Evolutionary conservation across 2,888 invertebrate genomes (phyloP).

Genomic region (Zygothrica quintamaculata): DNA sequence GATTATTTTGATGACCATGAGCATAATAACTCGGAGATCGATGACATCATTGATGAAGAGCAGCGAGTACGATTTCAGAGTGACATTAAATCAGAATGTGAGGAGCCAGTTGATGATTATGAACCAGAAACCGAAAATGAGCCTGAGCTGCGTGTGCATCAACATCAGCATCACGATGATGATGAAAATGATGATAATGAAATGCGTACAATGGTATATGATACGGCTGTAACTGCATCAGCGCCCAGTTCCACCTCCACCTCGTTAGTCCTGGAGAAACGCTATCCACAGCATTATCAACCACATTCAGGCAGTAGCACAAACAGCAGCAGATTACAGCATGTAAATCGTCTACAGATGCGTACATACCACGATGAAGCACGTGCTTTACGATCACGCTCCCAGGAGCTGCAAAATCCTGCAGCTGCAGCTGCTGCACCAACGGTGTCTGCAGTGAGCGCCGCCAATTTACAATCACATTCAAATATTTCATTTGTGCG

Average conservation of each 20-base stretch:
- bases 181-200: conserved; percentile 73
- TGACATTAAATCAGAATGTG: conserved; percentile 82
- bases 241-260: conserved; percentile 59
- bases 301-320: conserved; percentile 49
- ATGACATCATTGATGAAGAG: conserved; percentile 82
- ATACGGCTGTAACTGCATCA: conserved; percentile 17
- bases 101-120: conserved; percentile 76
- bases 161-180: conserved; percentile 63
- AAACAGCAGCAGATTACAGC: conserved; percentile 54
- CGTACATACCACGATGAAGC: conserved; percentile 75
- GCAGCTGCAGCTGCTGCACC: conserved; percentile 23
- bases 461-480: conserved; percentile 53
- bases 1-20: conserved; percentile 82
- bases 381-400: conserved; percentile 68
- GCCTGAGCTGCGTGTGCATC: conserved; percentile 26
- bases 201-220: conserved; percentile 56
- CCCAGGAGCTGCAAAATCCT: conserved; percentile 66
- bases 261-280: conserved; percentile 49
- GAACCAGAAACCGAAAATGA: conserved; percentile 49
- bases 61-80: conserved; percentile 64
- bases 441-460: conserved; percentile 18
- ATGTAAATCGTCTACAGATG: conserved; percentile 69
- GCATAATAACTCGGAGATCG: conserved; percentile 77
- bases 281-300: conserved; percentile 62
- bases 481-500: conserved; percentile 80